phyloP scores from a whole-genome alignment of 2,113 vertebrate species.

The Lagopus muta region DNA sequence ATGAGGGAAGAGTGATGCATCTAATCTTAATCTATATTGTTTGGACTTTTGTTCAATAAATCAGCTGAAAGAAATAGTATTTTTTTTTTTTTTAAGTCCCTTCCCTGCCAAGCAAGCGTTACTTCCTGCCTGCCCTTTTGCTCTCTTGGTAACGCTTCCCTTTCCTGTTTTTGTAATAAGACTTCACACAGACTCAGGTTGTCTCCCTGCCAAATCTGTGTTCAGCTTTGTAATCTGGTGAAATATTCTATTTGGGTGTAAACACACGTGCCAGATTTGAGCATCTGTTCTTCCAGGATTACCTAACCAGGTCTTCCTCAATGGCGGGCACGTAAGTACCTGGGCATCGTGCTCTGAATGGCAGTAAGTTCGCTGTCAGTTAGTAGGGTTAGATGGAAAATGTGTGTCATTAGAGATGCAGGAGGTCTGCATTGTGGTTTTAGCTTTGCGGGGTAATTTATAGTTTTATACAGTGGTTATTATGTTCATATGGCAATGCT shows the following conservation, averaged over 20 bases:
- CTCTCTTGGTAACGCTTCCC: conserved; percentile 63
- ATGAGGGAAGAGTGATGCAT: neutral
- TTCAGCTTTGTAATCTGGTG: conserved; percentile 35
- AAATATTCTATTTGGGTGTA: neutral
- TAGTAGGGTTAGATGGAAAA: neutral
- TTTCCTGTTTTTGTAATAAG: conserved; percentile 74
- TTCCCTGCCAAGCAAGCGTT: neutral
- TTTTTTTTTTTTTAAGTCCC: conserved; percentile 35
- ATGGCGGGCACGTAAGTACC: conserved; percentile 73
- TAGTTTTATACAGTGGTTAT: neutral
- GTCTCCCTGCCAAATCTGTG: conserved; percentile 29
- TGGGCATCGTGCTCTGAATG: neutral
- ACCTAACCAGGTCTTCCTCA: neutral
- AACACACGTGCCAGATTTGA: neutral
- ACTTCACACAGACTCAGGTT: conserved; percentile 18
- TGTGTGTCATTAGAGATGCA: neutral
- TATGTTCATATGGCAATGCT: neutral
- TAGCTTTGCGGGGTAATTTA: neutral
- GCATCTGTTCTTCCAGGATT: neutral
- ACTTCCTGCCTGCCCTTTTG: conserved; percentile 75
- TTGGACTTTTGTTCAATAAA: neutral
- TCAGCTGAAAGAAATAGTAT: conserved; percentile 8
- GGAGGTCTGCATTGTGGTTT: neutral
- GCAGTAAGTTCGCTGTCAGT: neutral
- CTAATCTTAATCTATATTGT: conserved; percentile 59